Percentiles rank a stretch among this genome's conserved stretches.
Evolutionary conservation across 2,888 invertebrate species (phyloP).

Genomic region (Boloria selene): DNA sequence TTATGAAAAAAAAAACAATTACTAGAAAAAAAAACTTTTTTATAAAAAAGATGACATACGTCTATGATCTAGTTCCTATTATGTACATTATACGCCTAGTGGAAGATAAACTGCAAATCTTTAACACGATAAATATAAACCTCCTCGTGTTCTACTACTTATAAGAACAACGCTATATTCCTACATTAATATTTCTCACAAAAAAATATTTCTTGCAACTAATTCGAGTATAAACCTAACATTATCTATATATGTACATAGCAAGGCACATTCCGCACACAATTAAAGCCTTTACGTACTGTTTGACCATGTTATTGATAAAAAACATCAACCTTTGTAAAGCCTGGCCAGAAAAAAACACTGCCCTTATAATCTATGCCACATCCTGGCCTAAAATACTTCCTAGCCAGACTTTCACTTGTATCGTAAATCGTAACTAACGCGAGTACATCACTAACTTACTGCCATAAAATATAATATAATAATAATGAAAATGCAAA

Average conservation of each 20-base stretch:
- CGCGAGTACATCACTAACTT: conserved; percentile 75
- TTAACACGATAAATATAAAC: conserved; percentile 76
- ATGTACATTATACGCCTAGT: conserved; percentile 77
- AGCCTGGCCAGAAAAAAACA: conserved; percentile 54
- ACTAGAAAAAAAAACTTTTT: conserved; percentile 72
- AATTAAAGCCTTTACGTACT: conserved; percentile 74
- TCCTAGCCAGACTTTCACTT: conserved; percentile 43
- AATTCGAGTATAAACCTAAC: conserved; percentile 81
- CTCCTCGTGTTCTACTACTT: conserved; percentile 70
- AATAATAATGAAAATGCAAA: conserved; percentile 76
- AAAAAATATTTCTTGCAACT: conserved; percentile 81
- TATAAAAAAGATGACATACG: conserved; percentile 69
- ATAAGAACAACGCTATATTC: conserved; percentile 72
- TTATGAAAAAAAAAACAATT: conserved; percentile 73
- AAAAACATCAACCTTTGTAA: conserved; percentile 66
- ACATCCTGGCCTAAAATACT: conserved; percentile 28
- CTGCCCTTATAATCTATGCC: conserved; percentile 30
- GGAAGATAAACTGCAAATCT: conserved; percentile 82
- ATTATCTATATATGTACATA: conserved; percentile 73
- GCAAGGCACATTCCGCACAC: conserved; percentile 84
- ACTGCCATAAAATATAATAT: conserved; percentile 70
- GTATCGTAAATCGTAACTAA: conserved; percentile 49
- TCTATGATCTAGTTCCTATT: conserved; percentile 71
- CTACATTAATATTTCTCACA: conserved; percentile 77
- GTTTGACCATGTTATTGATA: conserved; percentile 75